Conservation (phyloP, 1,140 invertebrate species). For the Brachionus sp. region DNA sequence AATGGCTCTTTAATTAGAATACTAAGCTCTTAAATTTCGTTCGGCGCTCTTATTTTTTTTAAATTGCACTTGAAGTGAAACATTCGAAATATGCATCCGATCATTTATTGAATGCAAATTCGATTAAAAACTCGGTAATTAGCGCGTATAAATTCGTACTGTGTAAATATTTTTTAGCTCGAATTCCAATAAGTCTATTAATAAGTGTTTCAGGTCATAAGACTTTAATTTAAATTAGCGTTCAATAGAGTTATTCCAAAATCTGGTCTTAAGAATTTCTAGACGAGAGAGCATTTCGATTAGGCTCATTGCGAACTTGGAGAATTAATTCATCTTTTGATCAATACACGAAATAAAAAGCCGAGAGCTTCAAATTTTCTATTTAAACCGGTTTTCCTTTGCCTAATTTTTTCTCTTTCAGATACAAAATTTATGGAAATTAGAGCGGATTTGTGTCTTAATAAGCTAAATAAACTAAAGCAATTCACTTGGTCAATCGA, state of each 20-base stretch:
- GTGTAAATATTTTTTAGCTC: conserved; percentile 9
- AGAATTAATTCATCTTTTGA: background rate
- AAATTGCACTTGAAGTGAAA: conserved; percentile 3
- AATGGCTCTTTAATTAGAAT: background rate
- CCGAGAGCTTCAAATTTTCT: background rate
- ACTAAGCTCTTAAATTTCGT: background rate
- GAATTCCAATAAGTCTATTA: conserved; percentile 1
- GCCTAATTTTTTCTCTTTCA: background rate
- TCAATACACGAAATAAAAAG: background rate
- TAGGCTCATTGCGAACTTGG: background rate
- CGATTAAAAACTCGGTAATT: conserved; percentile 1
- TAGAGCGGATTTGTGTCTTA: background rate
- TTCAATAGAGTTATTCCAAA: background rate
- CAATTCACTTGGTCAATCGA: background rate
- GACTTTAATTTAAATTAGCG: background rate
- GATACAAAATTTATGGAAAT: background rate
- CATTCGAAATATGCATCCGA: background rate
- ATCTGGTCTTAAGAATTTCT: background rate
- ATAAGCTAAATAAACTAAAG: background rate
- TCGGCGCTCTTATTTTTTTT: background rate
- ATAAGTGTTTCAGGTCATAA: background rate
- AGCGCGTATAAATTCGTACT: background rate
- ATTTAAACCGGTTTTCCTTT: background rate
- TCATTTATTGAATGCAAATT: background rate
- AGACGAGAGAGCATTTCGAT: background rate